Base-by-base conservation (phyloP, 2,113 vertebrate species). In the Nibea albiflora region DNA sequence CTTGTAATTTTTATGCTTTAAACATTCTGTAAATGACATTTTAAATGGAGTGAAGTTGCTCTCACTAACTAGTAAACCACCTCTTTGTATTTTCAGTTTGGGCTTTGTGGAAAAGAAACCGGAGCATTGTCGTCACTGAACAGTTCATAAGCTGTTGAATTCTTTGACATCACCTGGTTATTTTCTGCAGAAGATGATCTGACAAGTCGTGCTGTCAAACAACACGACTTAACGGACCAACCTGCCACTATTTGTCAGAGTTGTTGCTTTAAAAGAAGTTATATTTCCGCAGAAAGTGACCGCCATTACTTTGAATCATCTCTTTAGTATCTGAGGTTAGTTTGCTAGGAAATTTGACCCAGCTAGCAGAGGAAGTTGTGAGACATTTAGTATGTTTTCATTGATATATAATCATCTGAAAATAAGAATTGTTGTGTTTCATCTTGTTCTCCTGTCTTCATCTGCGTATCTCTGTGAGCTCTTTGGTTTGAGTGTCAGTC, bases 191-290 rank as follows among this genome's bases (percentile, higher is more conserved):
- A 14, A 14, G 44, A 72, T 22, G 22, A 57, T 54, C 26, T 78
- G 78, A 72, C 84, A 80, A 47, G 16, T 81, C 35, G 31, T 39
- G 52, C 77, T 81, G 56, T 83, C 39, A 73, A 76, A 53, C 58
- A 73, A 44, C 47, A 56, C 2, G 5, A 16, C 71, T 39, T 3
- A 60, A 44, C 74, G 35, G 2, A 31, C 1, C 28, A 44, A 49
- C 39, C 15, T 66, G 31, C 9, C 31, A 76, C n/a, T 47, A n/a
- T 44, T 26, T 58, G n/a, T 76, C 44, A 80, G 16, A 70, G 65
- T 53, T 0, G 42, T 60, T 80, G 61, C 17, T 61, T 44, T 76
- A 11, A 78, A 47, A 74, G 63, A 63, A 71, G 52, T 6, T 0
- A 3, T n/a, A 54, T 54, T 46, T 44, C 26, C 28, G 49, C 26